Percentiles rank a stretch among this genome's conserved stretches.
Evolutionary conservation across 2,888 invertebrate species (phyloP).

Genomic region (Theretra japonica): DNA sequence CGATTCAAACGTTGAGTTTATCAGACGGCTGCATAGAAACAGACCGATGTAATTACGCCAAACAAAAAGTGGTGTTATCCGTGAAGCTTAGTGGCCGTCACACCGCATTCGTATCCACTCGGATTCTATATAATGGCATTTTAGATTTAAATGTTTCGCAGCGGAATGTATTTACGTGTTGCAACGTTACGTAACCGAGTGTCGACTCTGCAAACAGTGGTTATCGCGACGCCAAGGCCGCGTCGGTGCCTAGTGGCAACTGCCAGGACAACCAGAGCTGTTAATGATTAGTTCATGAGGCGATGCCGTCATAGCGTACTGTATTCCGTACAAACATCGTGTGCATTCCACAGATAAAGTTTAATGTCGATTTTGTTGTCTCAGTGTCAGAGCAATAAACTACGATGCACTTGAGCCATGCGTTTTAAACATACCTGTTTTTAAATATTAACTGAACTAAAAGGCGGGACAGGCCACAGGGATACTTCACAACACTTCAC

Average conservation of each 20-base stretch:
- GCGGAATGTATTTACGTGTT: slow-evolving; percentile 48
- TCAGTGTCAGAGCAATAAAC: slow-evolving; percentile 25
- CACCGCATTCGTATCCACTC: slow-evolving; percentile 32
- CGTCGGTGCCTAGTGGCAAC: slow-evolving; percentile 37
- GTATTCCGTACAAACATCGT: slow-evolving; percentile 28
- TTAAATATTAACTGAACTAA: background rate
- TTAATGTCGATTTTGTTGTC: slow-evolving; percentile 51
- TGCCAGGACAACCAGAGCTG: slow-evolving; percentile 52
- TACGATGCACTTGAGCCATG: background rate
- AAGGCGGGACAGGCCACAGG: background rate
- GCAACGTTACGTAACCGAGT: slow-evolving; percentile 61
- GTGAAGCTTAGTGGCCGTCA: slow-evolving; percentile 35
- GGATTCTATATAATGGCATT: slow-evolving; percentile 33
- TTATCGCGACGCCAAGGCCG: slow-evolving; percentile 75
- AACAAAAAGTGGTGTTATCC: slow-evolving; percentile 36
- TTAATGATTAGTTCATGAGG: slow-evolving; percentile 65
- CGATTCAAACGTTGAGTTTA: slow-evolving; percentile 27
- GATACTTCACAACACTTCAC: background rate
- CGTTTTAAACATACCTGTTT: slow-evolving; percentile 3
- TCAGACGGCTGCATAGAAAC: slow-evolving; percentile 32
- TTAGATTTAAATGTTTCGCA: slow-evolving; percentile 48
- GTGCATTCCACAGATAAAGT: slow-evolving; percentile 72
- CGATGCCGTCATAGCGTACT: slow-evolving; percentile 51
- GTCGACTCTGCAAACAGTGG: slow-evolving; percentile 56
- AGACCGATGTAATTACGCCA: slow-evolving; percentile 33